These are phyloP conservation scores for Brachionus calyciflorus DNA, from an alignment of 1,140 invertebrate species.

Conservation along the genomic window DNA sequence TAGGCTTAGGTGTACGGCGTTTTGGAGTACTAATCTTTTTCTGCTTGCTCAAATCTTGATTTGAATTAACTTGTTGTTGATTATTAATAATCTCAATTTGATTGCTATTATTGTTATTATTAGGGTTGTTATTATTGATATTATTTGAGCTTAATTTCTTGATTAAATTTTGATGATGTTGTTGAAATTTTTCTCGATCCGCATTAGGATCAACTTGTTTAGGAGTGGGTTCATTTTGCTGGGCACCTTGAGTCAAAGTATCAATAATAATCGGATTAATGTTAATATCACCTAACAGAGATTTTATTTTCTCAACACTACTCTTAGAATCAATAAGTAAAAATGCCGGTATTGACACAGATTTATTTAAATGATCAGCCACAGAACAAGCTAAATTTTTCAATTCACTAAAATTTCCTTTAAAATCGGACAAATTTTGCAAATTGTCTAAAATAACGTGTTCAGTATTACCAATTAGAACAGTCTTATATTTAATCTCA, in stretches of 20 bases:
- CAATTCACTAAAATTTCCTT: constrained; percentile 21
- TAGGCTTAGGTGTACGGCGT: constrained; percentile 6
- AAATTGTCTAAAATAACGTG: constrained; percentile 41
- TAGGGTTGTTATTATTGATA: no score
- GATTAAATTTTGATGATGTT: constrained; percentile 31
- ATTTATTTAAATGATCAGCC: constrained; percentile 17
- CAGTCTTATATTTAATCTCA: constrained; percentile 36
- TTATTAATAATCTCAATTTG: neutral
- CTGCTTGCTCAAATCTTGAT: neutral
- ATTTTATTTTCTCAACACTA: constrained; percentile 15
- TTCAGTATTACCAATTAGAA: constrained; percentile 35
- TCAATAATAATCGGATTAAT: constrained; percentile 39
- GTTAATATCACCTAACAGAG: constrained; percentile 19
- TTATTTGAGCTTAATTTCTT: constrained; percentile 20
- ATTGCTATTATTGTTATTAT: no score
- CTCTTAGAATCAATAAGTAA: constrained; percentile 8
- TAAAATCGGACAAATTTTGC: constrained; percentile 41
- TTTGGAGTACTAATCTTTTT: constrained; percentile 19
- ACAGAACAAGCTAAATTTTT: constrained; percentile 31
- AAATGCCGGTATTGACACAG: constrained; percentile 31
- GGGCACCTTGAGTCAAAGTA: neutral
- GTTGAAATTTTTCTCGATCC: constrained; percentile 7
- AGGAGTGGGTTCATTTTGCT: constrained; percentile 7
- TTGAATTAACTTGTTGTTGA: neutral
- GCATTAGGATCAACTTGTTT: neutral